Evolutionary conservation across 1,140 invertebrate genomes (phyloP).

Genomic region (Ganaspis sp.): DNA sequence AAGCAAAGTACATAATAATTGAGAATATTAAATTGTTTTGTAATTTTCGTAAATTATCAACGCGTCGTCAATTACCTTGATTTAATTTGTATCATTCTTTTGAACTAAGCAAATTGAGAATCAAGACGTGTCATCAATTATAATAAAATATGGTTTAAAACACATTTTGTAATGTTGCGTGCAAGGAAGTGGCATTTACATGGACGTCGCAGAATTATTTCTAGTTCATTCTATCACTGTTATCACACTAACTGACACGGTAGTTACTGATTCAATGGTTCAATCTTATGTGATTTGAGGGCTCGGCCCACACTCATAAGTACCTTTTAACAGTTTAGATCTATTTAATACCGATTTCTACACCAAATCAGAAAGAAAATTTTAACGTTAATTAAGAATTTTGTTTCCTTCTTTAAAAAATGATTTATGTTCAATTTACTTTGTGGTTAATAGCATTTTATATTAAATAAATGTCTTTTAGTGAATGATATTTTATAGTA

Average conservation of each 20-base stretch:
- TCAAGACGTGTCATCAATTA: background rate
- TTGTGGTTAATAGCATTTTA: no score
- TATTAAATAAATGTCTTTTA: no score
- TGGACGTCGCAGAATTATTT: background rate
- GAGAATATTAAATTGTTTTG: no score
- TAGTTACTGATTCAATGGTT: constrained; percentile 27
- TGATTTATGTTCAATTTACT: no score
- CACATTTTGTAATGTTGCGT: background rate
- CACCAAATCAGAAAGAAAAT: background rate
- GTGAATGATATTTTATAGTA: no score
- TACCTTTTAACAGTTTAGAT: background rate
- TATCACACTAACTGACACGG: constrained; percentile 15
- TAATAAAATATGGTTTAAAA: background rate
- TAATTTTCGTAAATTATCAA: background rate
- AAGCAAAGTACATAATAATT: no score
- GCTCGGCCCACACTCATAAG: constrained; percentile 29
- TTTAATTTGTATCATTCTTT: constrained; percentile 36
- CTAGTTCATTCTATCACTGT: constrained; percentile 24
- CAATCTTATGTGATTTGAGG: constrained; percentile 25
- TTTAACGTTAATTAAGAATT: no score
- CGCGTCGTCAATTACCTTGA: constrained; percentile 29
- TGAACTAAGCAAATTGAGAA: background rate
- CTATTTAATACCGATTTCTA: background rate
- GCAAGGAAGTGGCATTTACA: background rate
- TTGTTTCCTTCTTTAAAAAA: no score